Evolutionary conservation across 2,113 vertebrate species (phyloP).

Genomic region (Verasper variegatus): DNA sequence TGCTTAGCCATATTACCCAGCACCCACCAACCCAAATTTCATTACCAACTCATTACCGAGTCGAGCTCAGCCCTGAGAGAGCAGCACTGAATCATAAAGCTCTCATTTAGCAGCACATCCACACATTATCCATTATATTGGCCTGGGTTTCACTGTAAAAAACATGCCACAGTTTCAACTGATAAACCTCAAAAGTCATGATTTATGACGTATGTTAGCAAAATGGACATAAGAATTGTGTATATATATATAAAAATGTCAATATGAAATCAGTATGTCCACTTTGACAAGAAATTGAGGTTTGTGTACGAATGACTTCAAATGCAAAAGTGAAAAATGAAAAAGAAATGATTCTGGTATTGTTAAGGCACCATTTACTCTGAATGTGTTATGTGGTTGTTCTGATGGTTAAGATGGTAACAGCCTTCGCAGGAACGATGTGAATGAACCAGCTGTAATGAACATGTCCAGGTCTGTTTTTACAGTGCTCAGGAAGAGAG

Average conservation of each 20-base stretch:
- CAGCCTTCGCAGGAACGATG: background rate
- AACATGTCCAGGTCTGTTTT: slow-evolving; percentile 13
- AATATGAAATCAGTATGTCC: background rate
- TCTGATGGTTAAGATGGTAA: background rate
- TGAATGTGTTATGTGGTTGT: background rate
- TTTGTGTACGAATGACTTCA: background rate
- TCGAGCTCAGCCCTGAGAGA: slow-evolving; percentile 69
- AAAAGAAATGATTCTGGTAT: background rate
- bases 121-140: slow-evolving; percentile 66
- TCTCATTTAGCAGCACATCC: slow-evolving; percentile 78
- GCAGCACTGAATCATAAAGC: slow-evolving; percentile 81
- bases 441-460: slow-evolving; percentile 4
- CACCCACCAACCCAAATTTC: slow-evolving; percentile 81
- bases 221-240: background rate
- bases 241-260: background rate
- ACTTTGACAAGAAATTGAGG: background rate
- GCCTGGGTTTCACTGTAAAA: slow-evolving; percentile 44
- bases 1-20: slow-evolving; percentile 83
- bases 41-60: slow-evolving; percentile 86
- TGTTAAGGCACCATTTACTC: background rate
- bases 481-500: slow-evolving; percentile 15
- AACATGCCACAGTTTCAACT: slow-evolving; percentile 14
- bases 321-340: background rate
- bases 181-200: background rate
- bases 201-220: no score